phyloP scores from a whole-genome alignment of 2,888 invertebrate genomes.

The Serrognathus titanus region DNA sequence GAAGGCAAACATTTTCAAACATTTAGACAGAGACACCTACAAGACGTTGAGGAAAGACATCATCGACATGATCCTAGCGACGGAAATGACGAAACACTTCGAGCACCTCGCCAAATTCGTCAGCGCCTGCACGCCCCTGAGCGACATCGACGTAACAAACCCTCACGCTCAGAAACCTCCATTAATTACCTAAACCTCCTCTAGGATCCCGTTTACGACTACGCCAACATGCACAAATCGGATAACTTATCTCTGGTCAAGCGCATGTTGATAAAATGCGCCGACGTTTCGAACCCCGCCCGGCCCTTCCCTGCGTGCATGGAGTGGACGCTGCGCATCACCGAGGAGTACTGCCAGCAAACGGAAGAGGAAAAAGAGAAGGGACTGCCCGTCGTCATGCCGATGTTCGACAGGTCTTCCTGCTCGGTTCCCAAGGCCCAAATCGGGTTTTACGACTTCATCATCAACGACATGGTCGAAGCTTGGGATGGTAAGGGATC shows the following conservation, averaged over 20 bases:
- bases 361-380: conserved; percentile 93
- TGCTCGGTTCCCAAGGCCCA: conserved; percentile 98
- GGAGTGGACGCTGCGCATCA: conserved; percentile 94
- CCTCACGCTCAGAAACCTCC: no score
- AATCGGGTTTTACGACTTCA: conserved; percentile 96
- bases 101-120: conserved; percentile 97
- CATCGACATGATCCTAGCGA: conserved; percentile 98
- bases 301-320: conserved; percentile 78
- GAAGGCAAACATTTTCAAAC: conserved; percentile 92
- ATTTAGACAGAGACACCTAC: conserved; percentile 84
- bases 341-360: conserved; percentile 96
- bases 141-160: no score
- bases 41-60: conserved; percentile 84
- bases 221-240: conserved; percentile 55
- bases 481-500: conserved; percentile 82
- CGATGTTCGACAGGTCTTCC: conserved; percentile 90
- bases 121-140: conserved; percentile 77
- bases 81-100: conserved; percentile 99
- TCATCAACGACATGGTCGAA: conserved; percentile 96
- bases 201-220: conserved; percentile 3
- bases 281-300: conserved; percentile 96
- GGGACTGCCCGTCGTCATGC: conserved; percentile 94
- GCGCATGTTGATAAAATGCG: conserved; percentile 97
- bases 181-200: no score
- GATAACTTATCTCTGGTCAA: conserved; percentile 87